Percentiles rank a stretch among this genome's conserved stretches.
Evolutionary conservation across 2,888 invertebrate genomes (phyloP).

Genomic region (Zelleria hepariella): DNA sequence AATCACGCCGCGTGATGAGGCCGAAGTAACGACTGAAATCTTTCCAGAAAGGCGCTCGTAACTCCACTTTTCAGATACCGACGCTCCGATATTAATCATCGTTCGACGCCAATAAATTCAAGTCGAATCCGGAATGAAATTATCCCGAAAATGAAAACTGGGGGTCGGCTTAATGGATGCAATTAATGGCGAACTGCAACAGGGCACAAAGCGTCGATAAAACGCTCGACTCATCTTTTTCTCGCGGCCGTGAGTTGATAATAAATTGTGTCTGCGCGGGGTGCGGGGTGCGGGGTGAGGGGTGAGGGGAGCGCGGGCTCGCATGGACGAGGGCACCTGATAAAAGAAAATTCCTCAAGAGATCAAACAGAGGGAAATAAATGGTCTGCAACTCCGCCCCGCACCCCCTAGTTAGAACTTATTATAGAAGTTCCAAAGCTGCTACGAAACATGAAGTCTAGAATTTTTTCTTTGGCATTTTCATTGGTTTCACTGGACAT

Average conservation of each 20-base stretch:
- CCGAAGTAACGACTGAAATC: neutral
- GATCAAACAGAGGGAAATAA: conserved; percentile 45
- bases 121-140: neutral
- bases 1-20: neutral
- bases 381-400: conserved; percentile 27
- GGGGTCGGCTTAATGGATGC: neutral
- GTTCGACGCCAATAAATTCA: neutral
- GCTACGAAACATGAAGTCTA: too few relatives aligned
- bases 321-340: conserved; percentile 44
- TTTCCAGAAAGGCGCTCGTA: neutral
- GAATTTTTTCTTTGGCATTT: too few relatives aligned
- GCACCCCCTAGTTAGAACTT: neutral
- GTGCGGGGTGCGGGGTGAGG: conserved; percentile 12
- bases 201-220: conserved; percentile 15
- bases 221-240: conserved; percentile 19
- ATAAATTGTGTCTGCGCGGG: conserved; percentile 19
- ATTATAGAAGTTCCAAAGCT: neutral
- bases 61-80: neutral
- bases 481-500: too few relatives aligned
- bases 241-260: conserved; percentile 17
- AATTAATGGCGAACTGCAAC: conserved; percentile 6
- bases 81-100: neutral
- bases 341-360: conserved; percentile 46
- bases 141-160: neutral
- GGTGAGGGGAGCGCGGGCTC: conserved; percentile 21